Evolutionary conservation across 2,797 vertebrate species (phyloP), one percentile per base, ranked within the genome.

Genomic region (Varecia variegata): DNA sequence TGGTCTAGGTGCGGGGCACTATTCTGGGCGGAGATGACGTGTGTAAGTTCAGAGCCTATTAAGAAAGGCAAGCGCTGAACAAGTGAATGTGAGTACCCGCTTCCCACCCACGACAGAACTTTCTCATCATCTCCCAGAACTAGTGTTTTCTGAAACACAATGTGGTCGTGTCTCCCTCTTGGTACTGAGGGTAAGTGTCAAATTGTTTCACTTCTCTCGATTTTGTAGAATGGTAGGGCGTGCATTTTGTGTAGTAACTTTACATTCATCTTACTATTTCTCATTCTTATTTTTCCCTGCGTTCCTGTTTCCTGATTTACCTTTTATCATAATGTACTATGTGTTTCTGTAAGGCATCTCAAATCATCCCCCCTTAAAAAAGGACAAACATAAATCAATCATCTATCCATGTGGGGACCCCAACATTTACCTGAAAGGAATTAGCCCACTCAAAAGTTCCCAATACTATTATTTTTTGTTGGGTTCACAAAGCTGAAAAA

Each of bases 401-500:
- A 25, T 50, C 21, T 76, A 2, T 50, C 45, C 47, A 5, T n/a
- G 25, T 54, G 50, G 89, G 73, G 67, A 8, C 8, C 6, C 58
- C 43, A 3, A 1, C 21, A 6, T 85, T 58, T 62, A 93, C 45
- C 30, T 30, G 15, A 9, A n/a, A 88, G 89, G 45, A 54, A 47
- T 60, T 40, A 62, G 38, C 8, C 17, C 27, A 50, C 45, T 94
- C 60, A 47, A 20, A 56, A 74, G 65, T 47, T 60, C 15, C 21
- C 62, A 40, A 18, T 68, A n/a, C 4, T 71, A 8, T n/a, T 20
- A 47, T 52, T 68, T 84, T 92, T 50, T 83, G 52, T 18, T 87
- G 79, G 45, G n/a, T 56, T 50, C 71, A 85, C 67, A 93, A 67
- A 82, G 88, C 67, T 65, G 47, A 68, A 47, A 88, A 38, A 94